Conservation (phyloP, 1,140 invertebrate species). For the Heliothis subflexa region DNA sequence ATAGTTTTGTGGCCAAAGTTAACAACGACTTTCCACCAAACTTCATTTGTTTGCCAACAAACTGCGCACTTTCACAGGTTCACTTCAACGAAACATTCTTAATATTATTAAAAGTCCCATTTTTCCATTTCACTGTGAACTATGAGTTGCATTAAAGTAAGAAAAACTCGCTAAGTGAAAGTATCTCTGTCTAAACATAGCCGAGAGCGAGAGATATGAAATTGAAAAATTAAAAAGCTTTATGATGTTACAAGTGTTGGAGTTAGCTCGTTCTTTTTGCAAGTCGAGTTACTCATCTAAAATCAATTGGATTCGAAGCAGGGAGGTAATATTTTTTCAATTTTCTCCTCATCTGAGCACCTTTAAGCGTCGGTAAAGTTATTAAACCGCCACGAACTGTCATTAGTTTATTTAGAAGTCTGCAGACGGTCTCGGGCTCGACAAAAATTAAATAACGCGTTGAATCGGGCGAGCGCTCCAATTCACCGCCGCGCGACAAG, state of each 20-base stretch:
- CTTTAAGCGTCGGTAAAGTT: slow-evolving; percentile 16
- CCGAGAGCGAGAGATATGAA: slow-evolving; percentile 6
- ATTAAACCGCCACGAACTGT: slow-evolving; percentile 37
- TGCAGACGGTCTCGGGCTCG: neutral
- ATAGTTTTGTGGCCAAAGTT: slow-evolving; percentile 20
- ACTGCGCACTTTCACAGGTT: slow-evolving; percentile 35
- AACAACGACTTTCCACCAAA: slow-evolving; percentile 22
- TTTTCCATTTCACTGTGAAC: slow-evolving; percentile 12
- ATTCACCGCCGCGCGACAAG: slow-evolving; percentile 50
- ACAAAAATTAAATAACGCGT: slow-evolving; percentile 44
- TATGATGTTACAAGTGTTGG: neutral
- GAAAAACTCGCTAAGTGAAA: slow-evolving; percentile 4
- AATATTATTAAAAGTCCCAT: neutral
- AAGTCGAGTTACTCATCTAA: neutral
- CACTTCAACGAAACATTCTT: slow-evolving; percentile 32
- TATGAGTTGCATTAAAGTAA: slow-evolving; percentile 2
- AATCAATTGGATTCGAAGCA: slow-evolving; percentile 14
- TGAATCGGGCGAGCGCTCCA: slow-evolving; percentile 51
- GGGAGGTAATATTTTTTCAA: slow-evolving; percentile 5
- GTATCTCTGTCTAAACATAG: slow-evolving; percentile 12
- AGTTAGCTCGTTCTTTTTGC: neutral
- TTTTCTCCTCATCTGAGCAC: slow-evolving; percentile 18
- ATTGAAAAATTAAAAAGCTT: slow-evolving; percentile 17
- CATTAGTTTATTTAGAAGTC: slow-evolving; percentile 49
- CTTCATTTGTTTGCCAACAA: slow-evolving; percentile 38